Base-by-base conservation (phyloP, 1,140 invertebrate genomes). In the Drosophila cardini region DNA sequence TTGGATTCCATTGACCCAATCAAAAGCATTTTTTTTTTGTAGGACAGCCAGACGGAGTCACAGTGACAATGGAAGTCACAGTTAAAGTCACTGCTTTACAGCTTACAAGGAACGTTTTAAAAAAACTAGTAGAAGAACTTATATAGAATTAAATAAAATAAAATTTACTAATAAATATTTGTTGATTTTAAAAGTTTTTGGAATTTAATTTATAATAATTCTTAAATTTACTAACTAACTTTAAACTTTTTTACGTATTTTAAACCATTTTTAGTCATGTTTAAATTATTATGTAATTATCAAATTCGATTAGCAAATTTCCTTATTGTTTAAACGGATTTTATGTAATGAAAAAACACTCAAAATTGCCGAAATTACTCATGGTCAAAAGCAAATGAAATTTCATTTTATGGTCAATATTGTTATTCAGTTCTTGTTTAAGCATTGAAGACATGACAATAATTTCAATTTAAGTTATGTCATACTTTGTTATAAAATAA, bases 1-100 rank as follows among this genome's bases (percentile, higher is more conserved):
- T 86, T 86, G 83, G 84, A 83, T 89, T 86, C 83, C 83, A 86
- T 87, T 86, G 83, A 86, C 83, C 83, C 72, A 86, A 86, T 86
- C 83, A 86, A 67, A 40, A 30, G 53, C 48, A 34, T 64, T 65
- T 57, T 46, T 68, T 45, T 60, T 50, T 60, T 61, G 63, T 40
- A 80, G 68, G 68, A 53, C 18, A 18, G 5, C 2, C 15, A 34
- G 56, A 32, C 7, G 40, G 16, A 40, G 16, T 48, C 13, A 13
- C 53, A 16, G 8, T 16, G 26, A 10, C 15, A 7, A n/a, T n/a
- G n/a, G n/a, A n/a, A n/a, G 57, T 60, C 40, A 36, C 42, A 45
- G 57, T 52, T 18, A 52, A 10, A 52, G 16, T 43, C 55, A 30
- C 55, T 32, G 26, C 10, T 30, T 52, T 60, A 65, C 9, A 72